Evolutionary conservation across 2,797 vertebrate species (phyloP), one percentile per base, ranked within the genome.

Genomic region (Pampus argenteus): DNA sequence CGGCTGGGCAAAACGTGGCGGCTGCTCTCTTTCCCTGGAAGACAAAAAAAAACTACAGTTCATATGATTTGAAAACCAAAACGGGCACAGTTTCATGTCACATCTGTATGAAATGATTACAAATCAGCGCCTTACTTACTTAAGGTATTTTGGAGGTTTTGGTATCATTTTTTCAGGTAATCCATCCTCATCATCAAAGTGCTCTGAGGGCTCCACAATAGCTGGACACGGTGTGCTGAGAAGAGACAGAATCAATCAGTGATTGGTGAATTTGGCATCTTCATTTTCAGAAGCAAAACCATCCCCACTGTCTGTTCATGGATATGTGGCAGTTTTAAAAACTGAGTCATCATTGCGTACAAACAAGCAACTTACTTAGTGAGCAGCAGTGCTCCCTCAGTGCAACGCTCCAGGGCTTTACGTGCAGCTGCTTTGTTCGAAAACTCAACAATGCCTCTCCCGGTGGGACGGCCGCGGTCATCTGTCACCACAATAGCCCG

Each of bases 101-200:
- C 10, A 29, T 29, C 29, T 31, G 29, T 17, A 6, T 18, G 15
- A 48, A 14, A 59, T 17, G 1, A 48, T 31, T 1, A 29, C 15
- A 38, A 15, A 66, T 47, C 9, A 3, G 8, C 9, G 29, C 2
- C 38, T 8, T 25, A 78, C 92, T 91, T 93, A 99, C 98, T 99
- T 99, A 71, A 98, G 95, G 88, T 97, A 99, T 29, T 95, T 96
- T 13, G 97, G 95, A 15, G 95, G 95, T 91, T 98, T 99, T 55
- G 95, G 96, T 90, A 99, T 90, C 61, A 97, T 40, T 66, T 98
- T 99, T 86, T 99, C 98, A 61, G 97, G 93, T 13, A 99, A 91
- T 18, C 98, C 98, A 79, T 99, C 98, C 86, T 99, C 98, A 76
- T 97, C 95, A 84, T 99, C 98, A 87, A 97, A 95, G 71, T 99